phyloP scores from a whole-genome alignment of 2,797 vertebrate genomes.

The Premnoplex brunnescens region DNA sequence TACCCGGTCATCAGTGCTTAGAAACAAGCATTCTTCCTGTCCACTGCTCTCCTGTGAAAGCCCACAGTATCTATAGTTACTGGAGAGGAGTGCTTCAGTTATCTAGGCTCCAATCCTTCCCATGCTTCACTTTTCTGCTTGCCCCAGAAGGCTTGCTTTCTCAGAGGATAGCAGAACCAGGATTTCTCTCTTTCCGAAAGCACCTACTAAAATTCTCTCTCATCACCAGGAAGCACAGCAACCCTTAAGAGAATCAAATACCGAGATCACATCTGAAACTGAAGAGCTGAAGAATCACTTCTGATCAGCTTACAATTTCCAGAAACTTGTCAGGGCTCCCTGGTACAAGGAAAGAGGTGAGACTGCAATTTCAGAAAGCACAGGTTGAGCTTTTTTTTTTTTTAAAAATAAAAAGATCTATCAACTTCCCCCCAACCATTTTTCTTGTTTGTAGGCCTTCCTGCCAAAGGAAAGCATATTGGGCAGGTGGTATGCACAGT shows the following conservation, averaged over 20 bases:
- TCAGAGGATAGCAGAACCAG: background rate
- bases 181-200: background rate
- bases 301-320: background rate
- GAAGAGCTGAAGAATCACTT: background rate
- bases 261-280: background rate
- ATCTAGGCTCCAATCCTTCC: constrained; percentile 26
- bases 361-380: background rate
- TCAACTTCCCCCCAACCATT: background rate
- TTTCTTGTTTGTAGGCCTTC: background rate
- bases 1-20: background rate
- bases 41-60: constrained; percentile 44
- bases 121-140: constrained; percentile 7
- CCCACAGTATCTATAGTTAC: constrained; percentile 64
- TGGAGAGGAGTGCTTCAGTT: constrained; percentile 39
- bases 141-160: background rate
- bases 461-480: background rate
- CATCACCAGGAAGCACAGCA: background rate
- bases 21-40: constrained; percentile 65
- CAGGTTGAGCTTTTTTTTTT: background rate
- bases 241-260: background rate
- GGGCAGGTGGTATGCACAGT: constrained; percentile 5
- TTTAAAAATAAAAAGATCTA: background rate
- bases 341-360: background rate
- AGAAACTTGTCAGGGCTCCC: background rate
- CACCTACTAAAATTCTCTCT: background rate